A percentile compares a stretch with the other conserved stretches of the same genome.
Conservation (phyloP, 2,113 vertebrate species). For the Amblyornis subalaris region DNA sequence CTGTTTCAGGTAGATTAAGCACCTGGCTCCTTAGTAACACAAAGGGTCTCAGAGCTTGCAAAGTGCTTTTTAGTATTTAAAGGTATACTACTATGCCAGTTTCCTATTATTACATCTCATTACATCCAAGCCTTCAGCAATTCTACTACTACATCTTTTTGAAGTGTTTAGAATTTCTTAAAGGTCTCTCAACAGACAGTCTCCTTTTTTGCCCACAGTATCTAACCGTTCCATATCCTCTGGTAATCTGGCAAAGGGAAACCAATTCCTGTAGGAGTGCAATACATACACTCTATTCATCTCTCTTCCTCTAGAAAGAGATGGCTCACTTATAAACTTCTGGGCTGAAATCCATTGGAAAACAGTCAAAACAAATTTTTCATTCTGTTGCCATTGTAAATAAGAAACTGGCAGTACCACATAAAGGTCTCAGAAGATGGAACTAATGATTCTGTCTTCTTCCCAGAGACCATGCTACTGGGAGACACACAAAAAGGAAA, state of each 20-base stretch:
- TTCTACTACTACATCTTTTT: background rate
- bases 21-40: background rate
- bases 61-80: background rate
- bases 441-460: background rate
- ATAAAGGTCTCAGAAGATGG: background rate
- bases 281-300: background rate
- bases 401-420: background rate
- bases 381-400: background rate
- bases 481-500: background rate
- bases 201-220: background rate
- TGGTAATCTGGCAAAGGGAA: background rate
- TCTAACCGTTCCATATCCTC: background rate
- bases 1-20: background rate
- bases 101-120: background rate
- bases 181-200: background rate
- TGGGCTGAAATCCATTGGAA: constrained; percentile 20
- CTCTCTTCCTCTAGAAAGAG: background rate
- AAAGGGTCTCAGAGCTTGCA: background rate
- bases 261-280: background rate
- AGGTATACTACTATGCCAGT: background rate
- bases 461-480: background rate
- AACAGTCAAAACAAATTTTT: constrained; percentile 3
- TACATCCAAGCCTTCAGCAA: background rate
- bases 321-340: background rate
- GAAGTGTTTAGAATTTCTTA: background rate